A percentile compares a stretch with the other conserved stretches of the same genome.
Evolutionary conservation across 2,113 vertebrate species (phyloP).

Genomic region (Osmerus eperlanus): DNA sequence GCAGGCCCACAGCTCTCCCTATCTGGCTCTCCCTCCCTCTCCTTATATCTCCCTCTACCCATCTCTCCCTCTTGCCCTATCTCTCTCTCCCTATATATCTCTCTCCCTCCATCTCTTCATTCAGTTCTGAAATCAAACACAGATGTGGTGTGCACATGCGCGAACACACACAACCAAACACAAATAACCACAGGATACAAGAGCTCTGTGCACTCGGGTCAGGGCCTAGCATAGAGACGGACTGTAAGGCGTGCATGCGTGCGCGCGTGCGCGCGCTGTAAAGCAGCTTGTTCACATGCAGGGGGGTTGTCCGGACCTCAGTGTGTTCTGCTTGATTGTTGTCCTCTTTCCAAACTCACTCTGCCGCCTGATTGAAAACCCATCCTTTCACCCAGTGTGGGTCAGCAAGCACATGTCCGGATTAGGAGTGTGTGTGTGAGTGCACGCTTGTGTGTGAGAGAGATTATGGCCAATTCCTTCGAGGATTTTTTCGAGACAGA

Average conservation of each 20-base stretch:
- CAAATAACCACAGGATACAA: neutral
- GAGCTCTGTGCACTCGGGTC: neutral
- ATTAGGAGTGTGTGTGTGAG: constrained; percentile 41
- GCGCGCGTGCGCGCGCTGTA: neutral
- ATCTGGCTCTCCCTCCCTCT: constrained; percentile 37
- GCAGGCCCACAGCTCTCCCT: constrained; percentile 40
- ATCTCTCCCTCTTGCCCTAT: neutral
- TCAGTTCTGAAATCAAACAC: neutral
- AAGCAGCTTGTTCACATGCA: constrained; percentile 7
- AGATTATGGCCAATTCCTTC: constrained; percentile 5
- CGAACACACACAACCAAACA: neutral
- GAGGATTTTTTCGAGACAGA: neutral
- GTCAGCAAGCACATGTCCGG: constrained; percentile 58
- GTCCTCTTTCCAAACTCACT: constrained; percentile 59
- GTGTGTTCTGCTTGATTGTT: constrained; percentile 64
- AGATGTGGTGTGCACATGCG: neutral
- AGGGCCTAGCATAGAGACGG: no score
- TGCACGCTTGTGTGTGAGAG: neutral
- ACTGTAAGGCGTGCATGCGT: no score
- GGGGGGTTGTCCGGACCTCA: constrained; percentile 35
- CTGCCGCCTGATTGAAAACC: constrained; percentile 63
- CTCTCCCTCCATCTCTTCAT: neutral
- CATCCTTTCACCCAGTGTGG: constrained; percentile 44
- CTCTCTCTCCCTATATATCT: neutral
- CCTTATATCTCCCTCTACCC: neutral